Conservation (phyloP, 64 coral and sea anemone species). For the Platygyra sinensis region DNA sequence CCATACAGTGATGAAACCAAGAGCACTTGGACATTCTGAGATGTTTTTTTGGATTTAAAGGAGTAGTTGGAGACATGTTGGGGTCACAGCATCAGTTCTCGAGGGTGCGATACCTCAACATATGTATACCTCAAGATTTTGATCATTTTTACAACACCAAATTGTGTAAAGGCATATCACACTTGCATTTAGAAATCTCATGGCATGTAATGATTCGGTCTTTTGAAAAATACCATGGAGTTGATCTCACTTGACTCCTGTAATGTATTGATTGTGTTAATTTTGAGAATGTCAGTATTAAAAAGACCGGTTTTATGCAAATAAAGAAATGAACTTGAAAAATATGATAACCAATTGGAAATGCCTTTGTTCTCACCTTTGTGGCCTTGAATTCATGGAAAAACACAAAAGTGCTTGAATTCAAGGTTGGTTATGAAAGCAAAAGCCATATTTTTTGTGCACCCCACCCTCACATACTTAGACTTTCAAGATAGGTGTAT, state of each 20-base stretch:
- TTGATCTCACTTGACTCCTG: slow-evolving; percentile 1
- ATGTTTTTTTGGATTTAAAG: too few species aligned
- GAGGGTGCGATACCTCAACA: background rate
- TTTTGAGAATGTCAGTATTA: slow-evolving; percentile 28
- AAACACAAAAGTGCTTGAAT: too few species aligned
- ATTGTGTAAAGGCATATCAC: slow-evolving; percentile 26
- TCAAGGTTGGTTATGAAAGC: too few species aligned
- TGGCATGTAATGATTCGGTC: slow-evolving; percentile 26
- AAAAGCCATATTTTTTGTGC: too few species aligned
- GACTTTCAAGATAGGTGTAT: slow-evolving; percentile 3
- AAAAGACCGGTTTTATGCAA: background rate
- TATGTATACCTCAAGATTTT: slow-evolving; percentile 29
- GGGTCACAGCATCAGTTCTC: too few species aligned
- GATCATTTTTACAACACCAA: slow-evolving; percentile 13
- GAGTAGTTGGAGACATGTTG: too few species aligned
- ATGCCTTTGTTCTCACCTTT: slow-evolving; percentile 11
- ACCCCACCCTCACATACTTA: background rate
- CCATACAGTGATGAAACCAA: background rate
- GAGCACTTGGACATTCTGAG: too few species aligned
- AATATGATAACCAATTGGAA: background rate
- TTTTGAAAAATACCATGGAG: slow-evolving; percentile 23
- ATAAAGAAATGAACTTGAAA: slow-evolving; percentile 18
- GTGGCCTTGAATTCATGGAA: too few species aligned
- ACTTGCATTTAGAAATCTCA: slow-evolving; percentile 23
- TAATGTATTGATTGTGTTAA: slow-evolving; percentile 8